phyloP scores from a whole-genome alignment of 2,888 invertebrate genomes.

The Pristionchus arcanus region DNA sequence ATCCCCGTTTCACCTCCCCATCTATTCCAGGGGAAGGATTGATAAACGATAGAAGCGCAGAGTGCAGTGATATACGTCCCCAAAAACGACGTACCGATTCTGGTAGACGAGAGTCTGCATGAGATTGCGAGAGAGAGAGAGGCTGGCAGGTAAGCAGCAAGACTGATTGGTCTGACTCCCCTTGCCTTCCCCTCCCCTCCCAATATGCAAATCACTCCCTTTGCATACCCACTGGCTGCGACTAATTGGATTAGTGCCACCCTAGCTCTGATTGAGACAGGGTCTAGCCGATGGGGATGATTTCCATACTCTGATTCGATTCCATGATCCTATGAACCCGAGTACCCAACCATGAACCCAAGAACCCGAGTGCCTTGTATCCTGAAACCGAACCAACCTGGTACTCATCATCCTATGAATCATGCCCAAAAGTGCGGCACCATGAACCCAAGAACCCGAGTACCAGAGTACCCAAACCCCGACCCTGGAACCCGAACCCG shows the following conservation, averaged over 20 bases:
- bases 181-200: too few relatives aligned
- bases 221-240: background rate
- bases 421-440: too few relatives aligned
- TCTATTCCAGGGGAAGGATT: background rate
- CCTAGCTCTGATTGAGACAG: background rate
- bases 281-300: background rate
- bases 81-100: background rate
- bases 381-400: too few relatives aligned
- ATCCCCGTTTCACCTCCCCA: background rate
- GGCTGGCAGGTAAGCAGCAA: background rate
- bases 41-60: background rate
- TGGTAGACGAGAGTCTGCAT: slow-evolving; percentile 11
- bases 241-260: background rate
- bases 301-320: background rate
- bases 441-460: too few relatives aligned
- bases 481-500: background rate
- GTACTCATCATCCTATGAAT: too few relatives aligned
- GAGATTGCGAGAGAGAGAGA: background rate
- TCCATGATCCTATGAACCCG: too few relatives aligned
- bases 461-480: background rate
- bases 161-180: background rate
- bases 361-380: too few relatives aligned
- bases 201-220: background rate
- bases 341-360: too few relatives aligned
- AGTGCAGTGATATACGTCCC: too few relatives aligned